phyloP scores from a whole-genome alignment of 2,113 vertebrate species.

The Procapra przewalskii region DNA sequence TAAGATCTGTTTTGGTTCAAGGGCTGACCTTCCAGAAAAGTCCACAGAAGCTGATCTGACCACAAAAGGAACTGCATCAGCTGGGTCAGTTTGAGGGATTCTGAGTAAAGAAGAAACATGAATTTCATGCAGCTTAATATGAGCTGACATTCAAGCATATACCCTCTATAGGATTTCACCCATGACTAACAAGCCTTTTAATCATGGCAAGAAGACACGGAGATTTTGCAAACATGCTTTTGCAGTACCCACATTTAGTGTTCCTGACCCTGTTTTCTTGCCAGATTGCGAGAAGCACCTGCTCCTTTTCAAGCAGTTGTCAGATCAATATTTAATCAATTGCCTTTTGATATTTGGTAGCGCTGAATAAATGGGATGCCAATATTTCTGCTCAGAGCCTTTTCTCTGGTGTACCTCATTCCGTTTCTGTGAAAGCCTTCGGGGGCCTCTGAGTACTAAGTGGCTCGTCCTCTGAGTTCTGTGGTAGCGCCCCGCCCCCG shows the following conservation, averaged over 20 bases:
- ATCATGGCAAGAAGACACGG: slow-evolving; percentile 72
- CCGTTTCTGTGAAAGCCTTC: slow-evolving; percentile 34
- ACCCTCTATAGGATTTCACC: slow-evolving; percentile 64
- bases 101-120: slow-evolving; percentile 63
- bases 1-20: slow-evolving; percentile 39
- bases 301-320: slow-evolving; percentile 68
- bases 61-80: slow-evolving; percentile 38
- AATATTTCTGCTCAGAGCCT: slow-evolving; percentile 61
- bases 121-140: slow-evolving; percentile 68
- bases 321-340: slow-evolving; percentile 76
- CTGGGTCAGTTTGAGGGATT: slow-evolving; percentile 63
- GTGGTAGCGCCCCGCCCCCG: neutral
- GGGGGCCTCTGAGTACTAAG: slow-evolving; percentile 51
- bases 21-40: slow-evolving; percentile 51
- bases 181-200: slow-evolving; percentile 72
- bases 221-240: slow-evolving; percentile 69
- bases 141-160: slow-evolving; percentile 59
- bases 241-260: slow-evolving; percentile 50
- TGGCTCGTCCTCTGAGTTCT: slow-evolving; percentile 5
- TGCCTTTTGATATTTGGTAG: slow-evolving; percentile 68
- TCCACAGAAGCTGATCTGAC: slow-evolving; percentile 31
- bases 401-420: slow-evolving; percentile 54
- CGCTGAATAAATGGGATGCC: slow-evolving; percentile 66
- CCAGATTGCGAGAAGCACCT: slow-evolving; percentile 66
- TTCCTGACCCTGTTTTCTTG: slow-evolving; percentile 65